Evolutionary conservation across 1,140 invertebrate genomes (phyloP).

Genomic region (Theocolax elegans): DNA sequence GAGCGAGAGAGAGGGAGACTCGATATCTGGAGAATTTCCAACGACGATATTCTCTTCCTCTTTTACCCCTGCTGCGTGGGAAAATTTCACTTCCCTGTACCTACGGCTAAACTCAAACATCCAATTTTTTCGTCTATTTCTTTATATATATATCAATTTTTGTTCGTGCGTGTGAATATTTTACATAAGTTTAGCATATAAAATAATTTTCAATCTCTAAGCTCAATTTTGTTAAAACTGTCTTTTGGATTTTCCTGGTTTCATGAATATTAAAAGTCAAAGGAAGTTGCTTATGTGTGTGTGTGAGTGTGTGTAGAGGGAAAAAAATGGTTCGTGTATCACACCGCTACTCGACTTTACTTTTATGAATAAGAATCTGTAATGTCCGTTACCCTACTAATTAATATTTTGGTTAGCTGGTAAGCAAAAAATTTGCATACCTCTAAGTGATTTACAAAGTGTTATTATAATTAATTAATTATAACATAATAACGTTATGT

Average conservation of each 20-base stretch:
- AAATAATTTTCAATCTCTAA: conserved; percentile 19
- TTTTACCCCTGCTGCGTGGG: neutral
- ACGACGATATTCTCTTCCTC: conserved; percentile 50
- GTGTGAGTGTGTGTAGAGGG: too few species aligned
- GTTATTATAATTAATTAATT: too few species aligned
- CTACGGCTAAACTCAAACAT: neutral
- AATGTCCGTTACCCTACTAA: too few species aligned
- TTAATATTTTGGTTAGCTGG: too few species aligned
- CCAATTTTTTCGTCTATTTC: neutral
- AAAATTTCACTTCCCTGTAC: conserved; percentile 1
- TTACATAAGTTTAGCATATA: conserved; percentile 3
- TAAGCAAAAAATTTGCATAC: too few species aligned
- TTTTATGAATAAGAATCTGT: too few species aligned
- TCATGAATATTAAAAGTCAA: conserved; percentile 4
- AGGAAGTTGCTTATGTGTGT: too few species aligned
- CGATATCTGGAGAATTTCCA: conserved; percentile 54
- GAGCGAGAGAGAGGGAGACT: conserved; percentile 34
- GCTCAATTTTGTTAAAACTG: neutral
- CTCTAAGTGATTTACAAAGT: too few species aligned
- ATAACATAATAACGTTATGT: too few species aligned
- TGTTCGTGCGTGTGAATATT: conserved; percentile 1
- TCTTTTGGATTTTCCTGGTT: neutral
- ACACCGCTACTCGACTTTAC: too few species aligned
- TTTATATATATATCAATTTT: too few species aligned
- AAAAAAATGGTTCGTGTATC: too few species aligned